Base-by-base conservation (phyloP, 1,140 invertebrate species). In the Glossosoma conforme region DNA sequence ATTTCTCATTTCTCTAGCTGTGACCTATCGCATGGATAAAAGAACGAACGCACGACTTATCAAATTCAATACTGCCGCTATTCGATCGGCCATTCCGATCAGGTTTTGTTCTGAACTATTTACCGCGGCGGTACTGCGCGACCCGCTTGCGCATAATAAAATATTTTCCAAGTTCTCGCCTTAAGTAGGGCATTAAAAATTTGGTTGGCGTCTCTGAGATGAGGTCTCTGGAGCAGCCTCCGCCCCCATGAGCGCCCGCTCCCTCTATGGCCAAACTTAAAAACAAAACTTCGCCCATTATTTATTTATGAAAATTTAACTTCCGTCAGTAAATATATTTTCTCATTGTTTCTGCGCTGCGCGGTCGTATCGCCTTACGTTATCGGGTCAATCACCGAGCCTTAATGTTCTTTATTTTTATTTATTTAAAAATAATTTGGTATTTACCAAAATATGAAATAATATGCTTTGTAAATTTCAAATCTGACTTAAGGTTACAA, bases 221-320 rank as follows among this genome's bases (percentile, higher is more conserved):
- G 32, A 28, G 28, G 20, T 8, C 43, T 3, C n/a, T 43, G 44
- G 36, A 56, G 52, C 43, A 51, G 11, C 36, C 43, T 33, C 46
- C 35, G 10, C 32, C 37, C n/a, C 45, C 19, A 25, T 11, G 38
- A 9, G 14, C 15, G 9, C 21, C 37, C n/a, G 41, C 45, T 3
- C 25, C 14, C 24, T 8, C 38, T 49, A 41, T 42, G 47, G 35
- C 54, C 22, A 36, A 51, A 38, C 46, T 49, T 33, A 18, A 44
- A 48, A 52, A 45, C 38, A 48, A 56, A 56, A 52, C 44, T 57
- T 57, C 25, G 32, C 19, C 30, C 49, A 21, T 57, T 52, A 57
- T 48, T 56, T 56, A 52, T 52, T 57, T 57, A 57, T 57, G 55
- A 57, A 57, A 52, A 57, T 52, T 52, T 57, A 44, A 52, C 49